phyloP scores from a whole-genome alignment of 30 jellyfish, hydroid and myxozoan species.

The Turritopsis rubra region DNA sequence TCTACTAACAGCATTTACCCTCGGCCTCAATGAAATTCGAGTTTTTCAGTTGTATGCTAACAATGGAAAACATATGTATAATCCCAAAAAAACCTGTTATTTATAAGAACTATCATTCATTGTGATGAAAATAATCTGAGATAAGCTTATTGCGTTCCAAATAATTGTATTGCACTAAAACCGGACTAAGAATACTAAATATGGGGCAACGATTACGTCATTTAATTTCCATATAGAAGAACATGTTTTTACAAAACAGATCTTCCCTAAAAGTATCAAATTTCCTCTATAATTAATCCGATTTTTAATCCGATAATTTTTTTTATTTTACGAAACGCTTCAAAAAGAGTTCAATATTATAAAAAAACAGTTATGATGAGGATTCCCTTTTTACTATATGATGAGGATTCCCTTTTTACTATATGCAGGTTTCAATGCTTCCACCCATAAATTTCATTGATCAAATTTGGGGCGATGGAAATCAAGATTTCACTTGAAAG shows the following conservation, averaged over 20 bases:
- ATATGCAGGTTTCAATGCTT: no score
- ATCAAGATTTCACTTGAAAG: no score
- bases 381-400: no score
- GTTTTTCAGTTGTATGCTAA: neutral
- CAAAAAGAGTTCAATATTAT: no score
- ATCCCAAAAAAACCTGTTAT: neutral
- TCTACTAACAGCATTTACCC: neutral
- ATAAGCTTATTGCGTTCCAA: neutral
- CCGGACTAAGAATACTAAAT: neutral
- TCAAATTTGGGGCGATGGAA: no score
- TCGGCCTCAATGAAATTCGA: neutral
- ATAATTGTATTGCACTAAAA: neutral
- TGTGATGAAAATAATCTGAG: neutral
- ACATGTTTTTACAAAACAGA: neutral
- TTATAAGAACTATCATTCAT: neutral
- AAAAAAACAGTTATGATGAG: no score
- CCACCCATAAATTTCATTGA: no score
- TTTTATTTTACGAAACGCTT: no score
- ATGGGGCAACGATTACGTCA: neutral
- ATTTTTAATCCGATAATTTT: no score
- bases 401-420: no score
- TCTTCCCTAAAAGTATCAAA: no score
- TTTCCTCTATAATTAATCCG: no score
- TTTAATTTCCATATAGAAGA: neutral
- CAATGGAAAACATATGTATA: neutral